A percentile compares a stretch with the other conserved stretches of the same genome.
phyloP scores from a whole-genome alignment of 2,888 invertebrate genomes.

The Harpalus rubripes region DNA sequence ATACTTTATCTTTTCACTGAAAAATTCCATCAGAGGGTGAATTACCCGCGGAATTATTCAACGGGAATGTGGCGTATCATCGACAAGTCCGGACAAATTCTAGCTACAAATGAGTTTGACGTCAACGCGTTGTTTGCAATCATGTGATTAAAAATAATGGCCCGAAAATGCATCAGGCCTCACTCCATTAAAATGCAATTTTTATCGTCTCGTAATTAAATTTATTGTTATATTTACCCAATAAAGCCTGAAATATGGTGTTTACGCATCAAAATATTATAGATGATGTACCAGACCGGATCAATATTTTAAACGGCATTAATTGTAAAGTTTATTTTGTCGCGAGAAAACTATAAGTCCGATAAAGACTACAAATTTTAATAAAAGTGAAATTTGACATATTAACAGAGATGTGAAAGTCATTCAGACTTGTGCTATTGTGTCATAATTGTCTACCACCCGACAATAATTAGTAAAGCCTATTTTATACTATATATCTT shows the following conservation, averaged over 20 bases:
- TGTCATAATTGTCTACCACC: too few species aligned
- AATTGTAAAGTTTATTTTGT: too few species aligned
- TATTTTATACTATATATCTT: too few species aligned
- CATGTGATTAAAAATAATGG: conserved; percentile 29
- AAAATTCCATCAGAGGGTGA: conserved; percentile 31
- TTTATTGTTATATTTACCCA: not conserved
- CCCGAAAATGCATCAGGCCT: conserved; percentile 20
- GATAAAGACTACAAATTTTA: too few species aligned
- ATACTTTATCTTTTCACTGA: not conserved
- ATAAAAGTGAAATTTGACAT: too few species aligned
- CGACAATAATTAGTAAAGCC: too few species aligned
- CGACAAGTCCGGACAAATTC: conserved; percentile 14
- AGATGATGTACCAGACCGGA: not conserved
- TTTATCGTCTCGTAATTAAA: conserved; percentile 10
- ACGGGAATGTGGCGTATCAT: not conserved
- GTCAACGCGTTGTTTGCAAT: conserved; percentile 18
- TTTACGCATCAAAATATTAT: not conserved
- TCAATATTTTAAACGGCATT: not conserved
- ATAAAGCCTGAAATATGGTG: not conserved
- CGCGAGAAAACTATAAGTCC: too few species aligned
- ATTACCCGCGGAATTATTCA: conserved; percentile 38
- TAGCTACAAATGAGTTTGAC: conserved; percentile 21
- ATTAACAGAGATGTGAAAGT: too few species aligned
- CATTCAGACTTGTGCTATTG: too few species aligned
- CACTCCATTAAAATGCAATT: conserved; percentile 32